phyloP scores from a whole-genome alignment of 2,888 invertebrate genomes.

The Phyllotreta cruciferae region DNA sequence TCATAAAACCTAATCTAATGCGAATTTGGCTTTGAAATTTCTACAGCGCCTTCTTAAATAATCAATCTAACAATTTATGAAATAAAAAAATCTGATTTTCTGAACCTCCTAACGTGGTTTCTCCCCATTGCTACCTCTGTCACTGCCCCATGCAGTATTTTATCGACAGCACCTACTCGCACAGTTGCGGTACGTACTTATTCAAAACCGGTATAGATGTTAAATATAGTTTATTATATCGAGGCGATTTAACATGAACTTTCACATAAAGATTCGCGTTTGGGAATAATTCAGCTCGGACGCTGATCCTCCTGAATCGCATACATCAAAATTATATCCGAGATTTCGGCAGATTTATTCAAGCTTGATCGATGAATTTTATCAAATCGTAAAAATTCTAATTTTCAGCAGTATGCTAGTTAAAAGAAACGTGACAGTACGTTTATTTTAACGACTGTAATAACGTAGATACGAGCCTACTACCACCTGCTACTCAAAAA shows the following conservation, averaged over 20 bases:
- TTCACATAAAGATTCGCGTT: constrained; percentile 53
- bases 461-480: constrained; percentile 26
- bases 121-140: constrained; percentile 3
- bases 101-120: too few species aligned
- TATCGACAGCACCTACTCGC: constrained; percentile 46
- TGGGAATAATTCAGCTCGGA: constrained; percentile 51
- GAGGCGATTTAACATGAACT: constrained; percentile 55
- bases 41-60: too few species aligned
- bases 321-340: constrained; percentile 54
- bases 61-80: too few species aligned
- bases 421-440: constrained; percentile 25
- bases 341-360: constrained; percentile 54
- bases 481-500: constrained; percentile 43
- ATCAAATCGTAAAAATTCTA: not conserved
- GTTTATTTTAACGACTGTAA: constrained; percentile 32
- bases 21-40: too few species aligned
- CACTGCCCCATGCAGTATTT: constrained; percentile 41
- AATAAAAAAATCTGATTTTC: too few species aligned
- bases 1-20: too few species aligned
- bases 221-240: constrained; percentile 54
- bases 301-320: constrained; percentile 53
- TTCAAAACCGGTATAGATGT: constrained; percentile 47
- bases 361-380: not conserved
- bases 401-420: too few species aligned
- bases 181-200: constrained; percentile 23